phyloP scores from a whole-genome alignment of 2,888 invertebrate species.

The Biston stratarius region DNA sequence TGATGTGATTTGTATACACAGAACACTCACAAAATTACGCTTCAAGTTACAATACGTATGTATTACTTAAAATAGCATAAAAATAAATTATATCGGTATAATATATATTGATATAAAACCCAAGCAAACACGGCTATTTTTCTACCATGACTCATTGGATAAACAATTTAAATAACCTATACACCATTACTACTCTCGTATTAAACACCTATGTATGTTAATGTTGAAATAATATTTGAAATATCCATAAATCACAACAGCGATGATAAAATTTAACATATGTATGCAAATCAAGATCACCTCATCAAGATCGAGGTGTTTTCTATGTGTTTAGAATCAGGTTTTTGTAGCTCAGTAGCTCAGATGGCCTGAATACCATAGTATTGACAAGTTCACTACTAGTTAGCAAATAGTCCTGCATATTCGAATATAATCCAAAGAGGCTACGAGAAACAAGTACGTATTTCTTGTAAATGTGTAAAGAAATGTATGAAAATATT shows the following conservation, averaged over 20 bases:
- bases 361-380: slow-evolving; percentile 21
- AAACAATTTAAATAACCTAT: slow-evolving; percentile 13
- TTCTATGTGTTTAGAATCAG: slow-evolving; percentile 14
- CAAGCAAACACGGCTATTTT: background rate
- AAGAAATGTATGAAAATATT: too few relatives aligned
- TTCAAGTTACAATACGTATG: too few relatives aligned
- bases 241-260: slow-evolving; percentile 33
- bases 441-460: background rate
- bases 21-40: too few relatives aligned
- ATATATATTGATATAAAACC: too few relatives aligned
- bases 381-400: slow-evolving; percentile 30
- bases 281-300: slow-evolving; percentile 36
- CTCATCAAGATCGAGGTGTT: slow-evolving; percentile 11
- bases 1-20: too few relatives aligned
- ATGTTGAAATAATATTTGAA: slow-evolving; percentile 13
- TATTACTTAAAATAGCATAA: background rate
- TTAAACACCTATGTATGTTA: slow-evolving; percentile 7
- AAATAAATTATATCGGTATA: background rate
- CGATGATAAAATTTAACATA: slow-evolving; percentile 34
- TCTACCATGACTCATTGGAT: slow-evolving; percentile 7
- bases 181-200: background rate
- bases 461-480: too few relatives aligned
- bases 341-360: slow-evolving; percentile 9
- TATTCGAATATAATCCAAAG: background rate
- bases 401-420: background rate